phyloP scores from a whole-genome alignment of 2,113 vertebrate genomes.

The Manacus vitellinus region DNA sequence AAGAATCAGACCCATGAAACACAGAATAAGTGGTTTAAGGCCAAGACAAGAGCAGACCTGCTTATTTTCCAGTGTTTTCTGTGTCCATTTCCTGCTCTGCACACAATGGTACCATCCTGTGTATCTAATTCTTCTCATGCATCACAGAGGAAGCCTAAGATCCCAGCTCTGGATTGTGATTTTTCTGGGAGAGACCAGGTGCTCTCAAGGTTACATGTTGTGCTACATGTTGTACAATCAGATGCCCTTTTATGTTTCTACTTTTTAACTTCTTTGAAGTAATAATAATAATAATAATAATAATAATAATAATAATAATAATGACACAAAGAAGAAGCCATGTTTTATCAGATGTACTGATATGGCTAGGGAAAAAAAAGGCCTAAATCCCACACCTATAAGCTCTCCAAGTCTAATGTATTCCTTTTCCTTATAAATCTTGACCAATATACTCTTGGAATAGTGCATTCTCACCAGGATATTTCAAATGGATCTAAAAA shows the following conservation, averaged over 20 bases:
- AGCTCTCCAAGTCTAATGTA: not conserved
- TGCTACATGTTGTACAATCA: rapidly evolving
- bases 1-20: not conserved
- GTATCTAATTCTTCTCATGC: not conserved
- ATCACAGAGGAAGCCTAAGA: not conserved
- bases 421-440: not conserved
- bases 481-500: not conserved
- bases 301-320: not conserved
- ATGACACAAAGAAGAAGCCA: not conserved
- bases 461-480: not conserved
- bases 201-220: not conserved
- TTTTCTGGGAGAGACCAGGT: not conserved
- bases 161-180: not conserved
- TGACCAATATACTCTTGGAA: not conserved
- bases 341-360: not conserved
- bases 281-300: no score
- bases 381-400: not conserved
- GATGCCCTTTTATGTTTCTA: not conserved
- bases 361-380: not conserved
- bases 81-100: not conserved
- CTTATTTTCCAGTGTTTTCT: not conserved
- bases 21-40: not conserved
- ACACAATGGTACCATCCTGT: rapidly evolving
- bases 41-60: not conserved
- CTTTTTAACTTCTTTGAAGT: not conserved